Percentiles rank a stretch among this genome's conserved stretches.
These are phyloP conservation scores for Bombus balteatus DNA, from an alignment of 1,140 invertebrate species.

Conservation along the genomic window DNA sequence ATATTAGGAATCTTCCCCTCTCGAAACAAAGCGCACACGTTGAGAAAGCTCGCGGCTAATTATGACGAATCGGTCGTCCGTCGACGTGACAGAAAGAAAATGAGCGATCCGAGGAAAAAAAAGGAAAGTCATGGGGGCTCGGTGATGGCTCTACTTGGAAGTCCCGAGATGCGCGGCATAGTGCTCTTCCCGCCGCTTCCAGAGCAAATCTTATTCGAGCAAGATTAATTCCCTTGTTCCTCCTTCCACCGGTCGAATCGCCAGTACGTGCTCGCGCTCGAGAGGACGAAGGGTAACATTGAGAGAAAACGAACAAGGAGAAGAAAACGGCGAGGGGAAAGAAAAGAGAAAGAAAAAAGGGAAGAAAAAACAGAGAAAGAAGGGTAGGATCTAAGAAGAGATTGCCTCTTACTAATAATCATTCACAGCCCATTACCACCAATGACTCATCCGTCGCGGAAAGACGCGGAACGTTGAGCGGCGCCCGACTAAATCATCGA, in stretches of 20 bases:
- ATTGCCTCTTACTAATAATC: constrained; percentile 62
- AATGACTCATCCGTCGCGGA: constrained; percentile 62
- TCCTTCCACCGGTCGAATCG: constrained; percentile 38
- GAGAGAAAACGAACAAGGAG: neutral
- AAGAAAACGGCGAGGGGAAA: neutral
- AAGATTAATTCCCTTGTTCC: constrained; percentile 58
- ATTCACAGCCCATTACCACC: constrained; percentile 67
- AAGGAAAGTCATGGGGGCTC: neutral
- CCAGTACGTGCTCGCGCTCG: constrained; percentile 14
- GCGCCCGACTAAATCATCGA: constrained; percentile 61
- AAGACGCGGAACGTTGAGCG: constrained; percentile 49
- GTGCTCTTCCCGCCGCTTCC: constrained; percentile 18
- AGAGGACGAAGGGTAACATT: neutral
- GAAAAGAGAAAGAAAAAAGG: neutral
- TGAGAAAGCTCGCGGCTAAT: neutral
- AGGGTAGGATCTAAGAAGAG: constrained; percentile 1
- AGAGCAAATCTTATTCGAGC: constrained; percentile 47
- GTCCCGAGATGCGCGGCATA: constrained; percentile 1
- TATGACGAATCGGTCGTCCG: neutral
- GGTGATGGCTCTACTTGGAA: constrained; percentile 22
- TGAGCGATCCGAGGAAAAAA: neutral
- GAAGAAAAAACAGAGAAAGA: neutral
- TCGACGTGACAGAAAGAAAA: constrained; percentile 17
- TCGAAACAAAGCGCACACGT: neutral
- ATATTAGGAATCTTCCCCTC: neutral